These are phyloP conservation scores for Iguana delicatissima DNA, from an alignment of 2,797 vertebrate genomes.

Conservation along the genomic window DNA sequence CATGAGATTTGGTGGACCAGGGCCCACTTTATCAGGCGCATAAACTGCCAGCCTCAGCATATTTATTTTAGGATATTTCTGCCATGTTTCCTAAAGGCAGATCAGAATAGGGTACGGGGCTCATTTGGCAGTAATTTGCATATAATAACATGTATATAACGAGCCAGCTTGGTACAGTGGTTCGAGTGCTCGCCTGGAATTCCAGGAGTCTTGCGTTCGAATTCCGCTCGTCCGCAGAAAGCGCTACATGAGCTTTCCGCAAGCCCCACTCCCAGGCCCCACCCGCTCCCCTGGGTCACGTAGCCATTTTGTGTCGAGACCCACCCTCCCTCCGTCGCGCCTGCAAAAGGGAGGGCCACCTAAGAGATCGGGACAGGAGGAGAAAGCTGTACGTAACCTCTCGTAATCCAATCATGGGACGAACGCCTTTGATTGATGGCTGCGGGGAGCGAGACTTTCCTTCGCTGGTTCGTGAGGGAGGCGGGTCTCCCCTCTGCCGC, in stretches of 20 bases:
- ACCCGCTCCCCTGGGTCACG: background rate
- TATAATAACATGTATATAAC: background rate
- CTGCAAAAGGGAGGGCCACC: background rate
- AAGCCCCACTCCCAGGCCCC: too few relatives aligned
- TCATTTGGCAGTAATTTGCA: background rate
- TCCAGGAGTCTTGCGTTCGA: too few relatives aligned
- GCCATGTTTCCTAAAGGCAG: background rate
- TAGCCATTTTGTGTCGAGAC: background rate
- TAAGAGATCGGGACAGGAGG: too few relatives aligned
- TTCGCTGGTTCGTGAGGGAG: fast-evolving
- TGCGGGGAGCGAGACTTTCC: fast-evolving
- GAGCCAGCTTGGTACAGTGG: too few relatives aligned
- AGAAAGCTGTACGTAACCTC: too few relatives aligned
- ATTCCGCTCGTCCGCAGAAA: too few relatives aligned
- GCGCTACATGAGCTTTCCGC: too few relatives aligned
- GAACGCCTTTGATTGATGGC: background rate
- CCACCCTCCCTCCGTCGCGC: background rate
- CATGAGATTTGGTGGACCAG: background rate
- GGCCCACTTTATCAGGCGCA: background rate
- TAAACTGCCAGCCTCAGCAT: background rate
- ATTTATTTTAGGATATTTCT: background rate
- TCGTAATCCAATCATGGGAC: background rate
- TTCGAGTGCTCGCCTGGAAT: too few relatives aligned
- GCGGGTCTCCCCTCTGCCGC: fast-evolving
- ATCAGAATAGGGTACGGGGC: background rate